These are phyloP conservation scores for Ophion ellenae DNA, from an alignment of 2,888 invertebrate species.

Conservation along the genomic window DNA sequence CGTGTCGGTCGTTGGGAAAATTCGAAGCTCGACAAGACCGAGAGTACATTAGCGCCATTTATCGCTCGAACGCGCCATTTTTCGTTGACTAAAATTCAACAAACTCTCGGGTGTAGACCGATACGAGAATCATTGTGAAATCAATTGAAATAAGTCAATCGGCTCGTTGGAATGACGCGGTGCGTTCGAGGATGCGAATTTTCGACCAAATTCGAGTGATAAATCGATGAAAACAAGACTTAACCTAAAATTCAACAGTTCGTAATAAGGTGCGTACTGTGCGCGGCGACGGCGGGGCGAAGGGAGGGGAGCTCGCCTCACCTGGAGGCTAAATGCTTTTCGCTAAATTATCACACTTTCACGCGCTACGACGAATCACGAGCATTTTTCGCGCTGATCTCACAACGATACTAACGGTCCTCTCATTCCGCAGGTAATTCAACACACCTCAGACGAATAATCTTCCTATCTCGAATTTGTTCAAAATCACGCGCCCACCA, in stretches of 20 bases:
- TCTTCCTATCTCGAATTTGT: constrained; percentile 81
- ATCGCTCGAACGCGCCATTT: constrained; percentile 83
- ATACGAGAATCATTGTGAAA: neutral
- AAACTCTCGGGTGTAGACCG: neutral
- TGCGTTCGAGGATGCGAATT: neutral
- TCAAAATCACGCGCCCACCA: constrained; percentile 85
- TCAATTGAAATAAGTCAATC: neutral
- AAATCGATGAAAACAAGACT: constrained; percentile 61
- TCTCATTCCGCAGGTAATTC: constrained; percentile 25
- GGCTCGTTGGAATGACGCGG: neutral
- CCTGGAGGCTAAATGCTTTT: constrained; percentile 58
- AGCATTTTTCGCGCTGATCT: neutral
- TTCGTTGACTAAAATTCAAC: constrained; percentile 75
- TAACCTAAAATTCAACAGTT: constrained; percentile 80
- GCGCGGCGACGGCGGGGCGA: constrained; percentile 73
- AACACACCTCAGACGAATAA: constrained; percentile 66
- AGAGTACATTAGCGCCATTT: constrained; percentile 83
- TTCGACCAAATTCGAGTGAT: neutral
- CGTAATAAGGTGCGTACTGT: constrained; percentile 76
- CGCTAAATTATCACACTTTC: neutral
- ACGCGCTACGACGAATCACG: constrained; percentile 17
- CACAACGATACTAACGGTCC: neutral
- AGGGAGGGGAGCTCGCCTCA: constrained; percentile 29
- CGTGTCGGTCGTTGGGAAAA: constrained; percentile 70
- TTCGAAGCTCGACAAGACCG: constrained; percentile 71